These are phyloP conservation scores for Campoletis sonorensis DNA, from an alignment of 1,140 invertebrate species.

Conservation along the genomic window DNA sequence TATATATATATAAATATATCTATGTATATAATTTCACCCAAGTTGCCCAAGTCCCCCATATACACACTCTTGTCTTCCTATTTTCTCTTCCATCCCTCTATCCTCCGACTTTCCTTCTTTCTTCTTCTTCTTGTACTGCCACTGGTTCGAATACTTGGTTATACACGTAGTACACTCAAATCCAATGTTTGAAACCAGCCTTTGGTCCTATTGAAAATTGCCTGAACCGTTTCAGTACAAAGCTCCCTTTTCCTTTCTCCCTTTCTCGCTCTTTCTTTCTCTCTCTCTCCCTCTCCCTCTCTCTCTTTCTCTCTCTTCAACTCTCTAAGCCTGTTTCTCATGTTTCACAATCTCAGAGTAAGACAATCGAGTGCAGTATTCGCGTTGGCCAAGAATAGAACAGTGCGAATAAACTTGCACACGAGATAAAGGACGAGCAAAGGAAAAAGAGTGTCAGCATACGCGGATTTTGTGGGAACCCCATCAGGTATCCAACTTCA, in stretches of 20 bases:
- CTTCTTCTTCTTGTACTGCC: not conserved
- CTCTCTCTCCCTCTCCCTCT: too few species aligned
- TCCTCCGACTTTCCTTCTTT: not conserved
- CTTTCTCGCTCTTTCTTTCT: too few species aligned
- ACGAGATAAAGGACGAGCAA: constrained; percentile 18
- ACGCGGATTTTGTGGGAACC: not conserved
- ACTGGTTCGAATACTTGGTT: not conserved
- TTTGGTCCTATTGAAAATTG: not conserved
- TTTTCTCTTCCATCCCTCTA: not conserved
- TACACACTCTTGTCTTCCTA: not conserved
- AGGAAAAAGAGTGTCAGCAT: not conserved
- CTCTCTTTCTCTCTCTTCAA: constrained; percentile 13
- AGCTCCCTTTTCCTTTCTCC: constrained; percentile 32
- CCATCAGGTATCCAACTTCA: not conserved
- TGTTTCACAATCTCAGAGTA: constrained; percentile 69
- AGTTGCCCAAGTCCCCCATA: too few species aligned
- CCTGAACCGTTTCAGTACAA: constrained; percentile 53
- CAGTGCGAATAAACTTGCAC: not conserved
- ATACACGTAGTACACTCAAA: not conserved
- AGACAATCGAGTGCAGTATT: constrained; percentile 68
- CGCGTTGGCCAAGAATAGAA: not conserved
- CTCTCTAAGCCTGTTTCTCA: constrained; percentile 67
- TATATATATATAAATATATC: not conserved
- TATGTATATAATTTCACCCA: not conserved
- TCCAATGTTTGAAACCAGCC: not conserved